These are phyloP conservation scores for Drosophila carrolli DNA, from an alignment of 1,140 invertebrate genomes.

Conservation along the genomic window DNA sequence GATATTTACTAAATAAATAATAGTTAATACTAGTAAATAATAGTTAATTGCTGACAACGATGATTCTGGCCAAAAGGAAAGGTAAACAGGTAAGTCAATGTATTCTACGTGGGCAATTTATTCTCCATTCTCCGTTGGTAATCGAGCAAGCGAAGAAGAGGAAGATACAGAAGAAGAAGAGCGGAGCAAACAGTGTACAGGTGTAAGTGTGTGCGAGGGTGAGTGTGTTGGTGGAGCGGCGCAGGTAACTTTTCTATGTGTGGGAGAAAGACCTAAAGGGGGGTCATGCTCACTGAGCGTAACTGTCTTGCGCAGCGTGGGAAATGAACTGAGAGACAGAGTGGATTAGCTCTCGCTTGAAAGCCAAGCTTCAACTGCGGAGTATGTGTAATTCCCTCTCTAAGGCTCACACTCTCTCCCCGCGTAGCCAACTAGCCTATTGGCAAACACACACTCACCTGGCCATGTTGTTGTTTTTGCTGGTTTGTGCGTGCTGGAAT, in stretches of 20 bases:
- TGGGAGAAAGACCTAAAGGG: conserved; percentile 21
- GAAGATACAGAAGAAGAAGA: conserved; percentile 49
- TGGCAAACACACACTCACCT: conserved; percentile 48
- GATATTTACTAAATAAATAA: background rate
- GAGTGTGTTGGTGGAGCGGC: conserved; percentile 55
- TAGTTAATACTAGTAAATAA: conserved; percentile 1
- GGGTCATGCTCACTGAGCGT: conserved; percentile 72
- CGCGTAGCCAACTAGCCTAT: conserved; percentile 59
- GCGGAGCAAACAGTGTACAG: conserved; percentile 45
- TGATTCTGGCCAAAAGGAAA: conserved; percentile 43
- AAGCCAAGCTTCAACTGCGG: conserved; percentile 25
- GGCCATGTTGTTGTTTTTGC: conserved; percentile 34
- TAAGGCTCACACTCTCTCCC: background rate
- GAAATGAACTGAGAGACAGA: conserved; percentile 38
- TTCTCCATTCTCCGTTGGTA: conserved; percentile 58
- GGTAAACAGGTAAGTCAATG: conserved; percentile 59
- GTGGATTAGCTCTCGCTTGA: background rate
- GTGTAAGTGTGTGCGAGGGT: conserved; percentile 52
- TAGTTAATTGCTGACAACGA: conserved; percentile 11
- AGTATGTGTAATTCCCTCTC: conserved; percentile 16
- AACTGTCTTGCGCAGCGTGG: conserved; percentile 74
- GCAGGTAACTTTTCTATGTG: conserved; percentile 62
- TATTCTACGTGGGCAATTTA: conserved; percentile 59
- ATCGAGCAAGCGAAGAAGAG: conserved; percentile 55
- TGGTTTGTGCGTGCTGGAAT: conserved; percentile 68